Percentiles rank a stretch among this genome's conserved stretches.
These are phyloP conservation scores for Vanessa atalanta DNA, from an alignment of 1,140 invertebrate species.

Conservation along the genomic window DNA sequence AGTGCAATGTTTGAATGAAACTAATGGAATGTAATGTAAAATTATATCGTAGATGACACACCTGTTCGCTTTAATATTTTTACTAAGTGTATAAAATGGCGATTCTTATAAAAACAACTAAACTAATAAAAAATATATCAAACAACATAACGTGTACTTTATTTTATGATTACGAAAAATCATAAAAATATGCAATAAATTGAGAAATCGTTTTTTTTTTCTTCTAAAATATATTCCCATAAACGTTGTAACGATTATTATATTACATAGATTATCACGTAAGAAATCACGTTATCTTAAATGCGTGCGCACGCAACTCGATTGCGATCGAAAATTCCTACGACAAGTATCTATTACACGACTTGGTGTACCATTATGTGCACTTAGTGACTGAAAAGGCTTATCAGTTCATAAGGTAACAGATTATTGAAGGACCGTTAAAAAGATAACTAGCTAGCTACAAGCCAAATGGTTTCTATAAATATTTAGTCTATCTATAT, in stretches of 20 bases:
- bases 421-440: neutral
- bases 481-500: neutral
- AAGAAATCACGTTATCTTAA: constrained; percentile 30
- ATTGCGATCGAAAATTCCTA: constrained; percentile 34
- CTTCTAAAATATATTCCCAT: neutral
- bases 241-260: neutral
- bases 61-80: no score
- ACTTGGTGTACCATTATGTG: constrained; percentile 25
- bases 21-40: no score
- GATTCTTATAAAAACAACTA: no score
- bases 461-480: neutral
- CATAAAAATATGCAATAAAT: no score
- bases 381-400: constrained; percentile 19
- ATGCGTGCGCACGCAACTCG: constrained; percentile 33
- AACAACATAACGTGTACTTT: no score
- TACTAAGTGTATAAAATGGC: no score
- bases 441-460: neutral
- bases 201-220: no score
- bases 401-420: constrained; percentile 24
- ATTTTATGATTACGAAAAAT: no score
- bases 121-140: no score
- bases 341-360: constrained; percentile 36
- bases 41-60: no score
- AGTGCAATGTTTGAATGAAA: no score
- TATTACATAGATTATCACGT: constrained; percentile 15